Evolutionary conservation across 2,888 invertebrate genomes (phyloP), one percentile per base, ranked within the genome.

Genomic region (Heliothis peltigera): DNA sequence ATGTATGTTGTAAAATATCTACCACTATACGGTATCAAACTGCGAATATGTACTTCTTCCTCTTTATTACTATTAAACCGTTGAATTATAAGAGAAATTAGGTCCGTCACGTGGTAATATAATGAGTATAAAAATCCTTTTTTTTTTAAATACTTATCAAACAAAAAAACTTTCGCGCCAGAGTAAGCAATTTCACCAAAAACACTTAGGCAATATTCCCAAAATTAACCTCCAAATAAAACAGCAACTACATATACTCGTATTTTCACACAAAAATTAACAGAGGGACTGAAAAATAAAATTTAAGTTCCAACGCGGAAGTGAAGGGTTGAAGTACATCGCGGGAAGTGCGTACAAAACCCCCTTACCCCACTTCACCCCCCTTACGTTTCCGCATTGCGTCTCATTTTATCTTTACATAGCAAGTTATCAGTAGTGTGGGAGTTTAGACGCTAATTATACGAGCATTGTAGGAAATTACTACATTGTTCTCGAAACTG

Each of bases 381-480:
- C 32, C 56, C 19, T 47, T 8, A 39, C 61, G n/a, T 58, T 64
- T 58, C 78, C 80, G 78, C 80, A 80, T 76, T 80, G 80, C 80
- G 80, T 79, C 72, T 72, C 49, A 19, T 73, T 75, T 65, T 55
- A 65, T 64, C 62, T 59, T 64, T 39, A n/a, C 39, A 60, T 60
- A 56, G 57, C 56, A 70, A 58, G 65, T 56, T 75, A 69, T 56
- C 63, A 59, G 25, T 28, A 39, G 39, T 42, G 39, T 32, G 48
- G 17, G n/a, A 39, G 51, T 18, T 71, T 35, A 61, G 18, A 42
- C 25, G 39, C 47, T 61, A 61, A 51, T 57, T 65, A 22, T 25
- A 55, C 8, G 19, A 63, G 12, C n/a, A 8, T 4, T 2, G 5
- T 8, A 22, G 10, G 28, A 28, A 28, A 28, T 35, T 15, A 21